Evolutionary conservation across 2,113 vertebrate species (phyloP), one percentile per base, ranked within the genome.

Genomic region (Chitala chitala): DNA sequence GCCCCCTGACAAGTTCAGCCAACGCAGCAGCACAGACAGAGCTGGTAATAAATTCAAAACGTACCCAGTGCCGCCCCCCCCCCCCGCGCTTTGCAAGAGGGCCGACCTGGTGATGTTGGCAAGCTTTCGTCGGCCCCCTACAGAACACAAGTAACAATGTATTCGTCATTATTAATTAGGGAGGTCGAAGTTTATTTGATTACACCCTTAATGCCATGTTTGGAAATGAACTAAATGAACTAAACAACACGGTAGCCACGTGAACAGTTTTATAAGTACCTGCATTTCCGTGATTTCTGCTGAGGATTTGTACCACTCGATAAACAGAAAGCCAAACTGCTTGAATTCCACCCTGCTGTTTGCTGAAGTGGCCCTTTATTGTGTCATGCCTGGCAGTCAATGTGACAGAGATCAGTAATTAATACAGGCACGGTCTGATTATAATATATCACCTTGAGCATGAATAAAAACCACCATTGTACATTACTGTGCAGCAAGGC

Each of bases 381-480:
- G 77, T 74, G 69, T 63, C 72, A 58, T 72, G 55, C 69, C 26
- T 50, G 48, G 75, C 64, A 29, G 20, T 69, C 61, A 59, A 63
- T 56, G 71, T 68, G 69, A 78, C 59, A 59, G 51, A 56, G 55
- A 61, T 78, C 51, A 29, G 61, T 72, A 61, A 78, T 78, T 73
- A 76, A 66, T 69, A 68, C 44, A 69, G 74, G 44, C 75, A 69
- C 48, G 58, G 68, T 54, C 54, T 51, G 70, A 48, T 72, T 63
- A 78, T 58, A 22, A 78, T 72, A 71, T 75, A 69, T 71, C 73
- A 72, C 42, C 53, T 63, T 54, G 38, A 78, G 50, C 31, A 38
- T 55, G 36, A 55, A 54, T 54, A 48, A 63, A n/a, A 64, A 73
- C 56, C 58, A 73, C 44, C 46, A 15, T 24, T n/a, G 56, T 73